Evolutionary conservation across 2,888 invertebrate species (phyloP), one percentile per base, ranked within the genome.

Genomic region (Biston stratarius): DNA sequence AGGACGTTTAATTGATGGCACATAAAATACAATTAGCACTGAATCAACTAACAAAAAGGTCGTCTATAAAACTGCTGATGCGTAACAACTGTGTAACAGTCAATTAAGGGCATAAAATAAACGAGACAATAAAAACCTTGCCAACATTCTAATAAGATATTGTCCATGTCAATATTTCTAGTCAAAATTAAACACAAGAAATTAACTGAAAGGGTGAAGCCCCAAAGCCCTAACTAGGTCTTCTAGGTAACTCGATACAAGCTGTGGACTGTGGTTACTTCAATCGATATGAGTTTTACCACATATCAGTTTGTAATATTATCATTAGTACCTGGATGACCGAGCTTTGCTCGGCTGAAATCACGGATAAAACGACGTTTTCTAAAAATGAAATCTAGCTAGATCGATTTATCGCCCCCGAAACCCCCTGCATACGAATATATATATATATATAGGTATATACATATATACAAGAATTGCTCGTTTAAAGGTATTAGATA

Each of bases 1-100:
- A 69, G 72, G 60, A 62, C 69, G 55, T 49, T 42, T 72, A 74
- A 74, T 72, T 71, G 61, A 69, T 66, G 70, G 72, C 69, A 69
- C 65, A 62, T 61, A 60, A 61, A 49, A 70, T 24, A 66, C 67
- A 69, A 69, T 69, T 69, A 60, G 65, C 38, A 15, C 14, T 14
- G 55, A 40, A 42, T 42, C 40, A 40, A 14, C 48, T 45, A 56
- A 57, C 59, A 67, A 62, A 56, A 14, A 48, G 69, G 69, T n/a
- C 64, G 67, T 49, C 24, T 11, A 61, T 55, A 14, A 55, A 58
- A 61, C n/a, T 56, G 65, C 40, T 47, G 38, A 45, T 34, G 61
- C 49, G 12, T 59, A 59, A 53, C 59, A 53, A 60, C 59, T 55
- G 34, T 55, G 34, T 24, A 49, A 55, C 53, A 11, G 15, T 49